phyloP scores from a whole-genome alignment of 2,113 vertebrate genomes.

The Onychorhynchus coronatus region DNA sequence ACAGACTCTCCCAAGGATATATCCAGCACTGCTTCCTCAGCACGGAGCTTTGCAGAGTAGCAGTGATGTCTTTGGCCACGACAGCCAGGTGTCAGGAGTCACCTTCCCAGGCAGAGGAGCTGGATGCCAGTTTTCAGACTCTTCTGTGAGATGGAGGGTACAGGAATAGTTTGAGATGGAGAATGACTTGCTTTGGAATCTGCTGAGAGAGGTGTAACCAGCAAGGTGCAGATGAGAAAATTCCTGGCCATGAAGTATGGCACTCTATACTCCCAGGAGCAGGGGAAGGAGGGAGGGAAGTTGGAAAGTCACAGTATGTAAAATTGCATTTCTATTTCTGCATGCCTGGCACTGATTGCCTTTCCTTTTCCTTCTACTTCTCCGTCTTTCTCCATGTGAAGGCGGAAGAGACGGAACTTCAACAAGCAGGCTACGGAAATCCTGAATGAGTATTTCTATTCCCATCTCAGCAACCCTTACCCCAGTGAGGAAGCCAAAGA shows the following conservation, averaged over 20 bases:
- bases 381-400: constrained; percentile 50
- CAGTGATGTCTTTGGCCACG: neutral
- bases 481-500: constrained; percentile 99
- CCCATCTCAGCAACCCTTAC: constrained; percentile 99
- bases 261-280: neutral
- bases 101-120: neutral
- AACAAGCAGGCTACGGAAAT: constrained; percentile 99
- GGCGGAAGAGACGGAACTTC: constrained; percentile 98
- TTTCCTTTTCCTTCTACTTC: constrained; percentile 4
- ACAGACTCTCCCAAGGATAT: neutral
- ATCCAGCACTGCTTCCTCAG: neutral
- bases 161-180: neutral
- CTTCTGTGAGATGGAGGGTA: neutral
- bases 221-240: neutral
- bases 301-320: neutral
- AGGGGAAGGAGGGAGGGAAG: neutral
- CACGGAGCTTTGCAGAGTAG: neutral
- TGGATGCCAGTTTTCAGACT: neutral
- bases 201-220: neutral
- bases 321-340: neutral
- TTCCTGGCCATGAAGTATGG: neutral
- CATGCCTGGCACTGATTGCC: neutral
- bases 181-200: neutral
- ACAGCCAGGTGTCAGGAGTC: neutral
- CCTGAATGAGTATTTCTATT: constrained; percentile 99